phyloP scores from a whole-genome alignment of 2,888 invertebrate species.

The Chouioia cunea region DNA sequence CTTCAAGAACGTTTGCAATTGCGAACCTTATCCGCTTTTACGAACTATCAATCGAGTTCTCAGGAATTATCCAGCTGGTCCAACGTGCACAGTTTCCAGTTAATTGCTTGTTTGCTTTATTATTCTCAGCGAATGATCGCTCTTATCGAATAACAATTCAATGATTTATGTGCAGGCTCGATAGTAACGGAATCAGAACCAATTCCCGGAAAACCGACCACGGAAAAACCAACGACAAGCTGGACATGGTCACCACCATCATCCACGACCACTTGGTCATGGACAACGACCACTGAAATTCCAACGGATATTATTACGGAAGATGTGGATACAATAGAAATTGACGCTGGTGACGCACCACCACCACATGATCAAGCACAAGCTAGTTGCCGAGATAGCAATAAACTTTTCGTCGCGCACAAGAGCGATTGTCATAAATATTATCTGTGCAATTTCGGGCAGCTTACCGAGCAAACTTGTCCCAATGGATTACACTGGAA shows the following conservation, averaged over 20 bases:
- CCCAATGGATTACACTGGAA: conserved; percentile 85
- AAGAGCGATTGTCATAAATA: conserved; percentile 82
- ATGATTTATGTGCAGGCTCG: conserved; percentile 6
- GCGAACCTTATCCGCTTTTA: conserved; percentile 85
- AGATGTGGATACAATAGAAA: conserved; percentile 59
- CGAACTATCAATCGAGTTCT: conserved; percentile 85
- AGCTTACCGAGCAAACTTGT: conserved; percentile 78
- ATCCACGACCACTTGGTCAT: neutral
- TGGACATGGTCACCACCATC: neutral
- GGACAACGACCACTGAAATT: conserved; percentile 29
- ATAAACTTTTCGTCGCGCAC: conserved; percentile 74
- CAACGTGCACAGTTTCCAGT: conserved; percentile 73
- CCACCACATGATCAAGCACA: conserved; percentile 47
- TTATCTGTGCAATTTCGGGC: conserved; percentile 83
- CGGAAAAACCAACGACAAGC: conserved; percentile 8
- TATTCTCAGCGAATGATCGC: neutral
- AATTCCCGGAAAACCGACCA: neutral
- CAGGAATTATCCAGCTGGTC: conserved; percentile 77
- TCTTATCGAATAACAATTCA: no score
- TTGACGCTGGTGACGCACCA: conserved; percentile 55
- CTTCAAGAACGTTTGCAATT: conserved; percentile 84
- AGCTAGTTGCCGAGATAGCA: conserved; percentile 73
- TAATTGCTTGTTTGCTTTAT: conserved; percentile 15
- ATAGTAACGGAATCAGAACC: neutral
- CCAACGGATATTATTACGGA: conserved; percentile 33